Evolutionary conservation across 2,888 invertebrate species (phyloP), one percentile per base, ranked within the genome.

Genomic region (Synanthedon tipuliformis): DNA sequence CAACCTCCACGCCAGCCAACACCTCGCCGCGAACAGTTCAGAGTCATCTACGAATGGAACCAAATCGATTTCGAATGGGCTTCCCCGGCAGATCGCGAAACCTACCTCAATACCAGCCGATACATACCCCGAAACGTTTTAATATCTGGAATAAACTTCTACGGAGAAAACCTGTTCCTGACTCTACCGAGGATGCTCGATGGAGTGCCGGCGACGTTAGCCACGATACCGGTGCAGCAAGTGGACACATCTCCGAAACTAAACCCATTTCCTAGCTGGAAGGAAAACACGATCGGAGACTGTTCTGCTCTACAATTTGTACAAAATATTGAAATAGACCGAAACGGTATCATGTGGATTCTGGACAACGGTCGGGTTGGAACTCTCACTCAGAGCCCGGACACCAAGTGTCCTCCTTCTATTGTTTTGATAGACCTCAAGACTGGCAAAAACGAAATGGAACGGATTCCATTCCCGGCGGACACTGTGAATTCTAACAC

Each of bases 31-130:
- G 86, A 88, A 68, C 90, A 90, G 68, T 93, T 93, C 74, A 87
- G 89, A 55, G 93, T 92, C 40, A 89, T 91, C 55, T 92, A 92
- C 77, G 92, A 93, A 80, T 94, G 93, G 93, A 90, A 89, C 68
- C 89, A 88, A 58, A 81, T 93, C 57, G 92, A 93, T 69, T 92
- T 90, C 78, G 89, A 89, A 40, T 94, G 92, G 92, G 89, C 89
- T 41, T 86, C 85, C 57, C 88, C 88, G 51, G 89, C 86, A 59
- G 83, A 84, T 15, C 88, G 89, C 57, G 78, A 86, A 51, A 77
- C 75, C 57, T 91, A 90, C 56, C 71, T 89, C 56, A 84, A 86
- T 65, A 85, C 86, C 51, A 89, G 89, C 58, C 78, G 81, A 61
- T 93, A 92, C 78, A 88, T 92, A 56, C 90, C 92, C 15, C 89